phyloP scores from a whole-genome alignment of 2,797 vertebrate species.

The Notolabrus celidotus region DNA sequence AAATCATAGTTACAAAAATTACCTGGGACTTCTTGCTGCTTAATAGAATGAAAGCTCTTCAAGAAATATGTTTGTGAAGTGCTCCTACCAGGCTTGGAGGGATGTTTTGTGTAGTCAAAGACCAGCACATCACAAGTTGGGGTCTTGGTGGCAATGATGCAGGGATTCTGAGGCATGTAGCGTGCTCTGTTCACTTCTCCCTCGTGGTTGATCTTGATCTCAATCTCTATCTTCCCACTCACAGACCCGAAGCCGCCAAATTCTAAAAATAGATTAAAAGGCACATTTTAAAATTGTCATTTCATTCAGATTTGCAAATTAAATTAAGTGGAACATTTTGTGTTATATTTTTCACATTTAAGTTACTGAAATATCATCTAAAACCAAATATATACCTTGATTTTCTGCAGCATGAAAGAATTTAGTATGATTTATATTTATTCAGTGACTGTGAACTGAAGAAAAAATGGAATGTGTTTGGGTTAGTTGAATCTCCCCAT shows the following conservation, averaged over 20 bases:
- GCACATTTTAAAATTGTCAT: not conserved
- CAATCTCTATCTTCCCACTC: conserved; percentile 98
- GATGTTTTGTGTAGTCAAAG: conserved; percentile 98
- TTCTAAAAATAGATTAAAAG: conserved; percentile 81
- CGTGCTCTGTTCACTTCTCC: conserved; percentile 98
- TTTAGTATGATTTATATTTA: too few species aligned
- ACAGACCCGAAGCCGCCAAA: conserved; percentile 99
- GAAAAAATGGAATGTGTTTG: too few species aligned
- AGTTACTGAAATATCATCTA: too few species aligned
- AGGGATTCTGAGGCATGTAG: conserved; percentile 99
- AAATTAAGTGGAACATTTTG: not conserved
- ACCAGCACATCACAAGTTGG: conserved; percentile 97
- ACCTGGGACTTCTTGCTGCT: not conserved
- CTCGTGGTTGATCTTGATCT: conserved; percentile 99
- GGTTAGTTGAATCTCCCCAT: too few species aligned
- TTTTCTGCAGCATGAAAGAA: not conserved
- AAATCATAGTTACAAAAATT: not conserved
- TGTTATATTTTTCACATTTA: not conserved
- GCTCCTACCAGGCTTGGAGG: conserved; percentile 94
- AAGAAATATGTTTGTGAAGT: not conserved
- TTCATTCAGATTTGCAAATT: not conserved
- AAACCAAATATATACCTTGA: too few species aligned
- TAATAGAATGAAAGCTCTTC: not conserved
- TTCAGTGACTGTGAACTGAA: too few species aligned
- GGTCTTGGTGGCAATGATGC: conserved; percentile 98